These are phyloP conservation scores for Cenopis cana DNA, from an alignment of 2,888 invertebrate genomes.

Conservation along the genomic window DNA sequence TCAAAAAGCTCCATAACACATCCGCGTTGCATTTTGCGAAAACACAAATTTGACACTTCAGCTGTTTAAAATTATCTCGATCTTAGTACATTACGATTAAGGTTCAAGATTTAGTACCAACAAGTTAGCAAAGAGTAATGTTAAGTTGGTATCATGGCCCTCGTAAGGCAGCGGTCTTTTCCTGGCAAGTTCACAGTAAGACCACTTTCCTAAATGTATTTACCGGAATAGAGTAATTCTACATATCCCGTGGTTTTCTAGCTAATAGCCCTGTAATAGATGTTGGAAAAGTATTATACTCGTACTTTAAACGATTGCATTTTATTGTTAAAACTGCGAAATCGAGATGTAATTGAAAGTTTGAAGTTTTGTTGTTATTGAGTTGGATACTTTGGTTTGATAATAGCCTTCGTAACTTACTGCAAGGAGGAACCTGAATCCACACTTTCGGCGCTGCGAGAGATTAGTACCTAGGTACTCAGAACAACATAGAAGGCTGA, in stretches of 20 bases:
- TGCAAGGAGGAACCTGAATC: too few species aligned
- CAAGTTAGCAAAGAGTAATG: constrained; percentile 37
- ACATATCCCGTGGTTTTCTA: constrained; percentile 43
- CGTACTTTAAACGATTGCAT: neutral
- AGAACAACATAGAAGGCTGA: too few species aligned
- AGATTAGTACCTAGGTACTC: too few species aligned
- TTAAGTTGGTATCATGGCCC: constrained; percentile 52
- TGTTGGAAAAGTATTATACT: constrained; percentile 35
- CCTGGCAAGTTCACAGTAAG: constrained; percentile 49
- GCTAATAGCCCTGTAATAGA: constrained; percentile 28
- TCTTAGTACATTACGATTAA: constrained; percentile 52
- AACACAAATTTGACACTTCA: constrained; percentile 48
- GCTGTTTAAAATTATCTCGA: constrained; percentile 29
- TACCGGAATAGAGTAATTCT: constrained; percentile 39
- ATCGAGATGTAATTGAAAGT: neutral
- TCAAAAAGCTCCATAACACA: constrained; percentile 70
- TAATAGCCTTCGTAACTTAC: too few species aligned
- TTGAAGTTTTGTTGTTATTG: too few species aligned
- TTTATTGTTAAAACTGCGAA: neutral
- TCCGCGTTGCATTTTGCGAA: constrained; percentile 68
- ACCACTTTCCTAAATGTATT: constrained; percentile 43
- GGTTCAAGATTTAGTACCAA: constrained; percentile 48
- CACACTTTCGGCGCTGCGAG: too few species aligned
- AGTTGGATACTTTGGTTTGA: too few species aligned
- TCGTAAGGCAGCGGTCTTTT: constrained; percentile 64